Base-by-base conservation (phyloP, 2,888 invertebrate genomes). In the Maniola hyperantus region DNA sequence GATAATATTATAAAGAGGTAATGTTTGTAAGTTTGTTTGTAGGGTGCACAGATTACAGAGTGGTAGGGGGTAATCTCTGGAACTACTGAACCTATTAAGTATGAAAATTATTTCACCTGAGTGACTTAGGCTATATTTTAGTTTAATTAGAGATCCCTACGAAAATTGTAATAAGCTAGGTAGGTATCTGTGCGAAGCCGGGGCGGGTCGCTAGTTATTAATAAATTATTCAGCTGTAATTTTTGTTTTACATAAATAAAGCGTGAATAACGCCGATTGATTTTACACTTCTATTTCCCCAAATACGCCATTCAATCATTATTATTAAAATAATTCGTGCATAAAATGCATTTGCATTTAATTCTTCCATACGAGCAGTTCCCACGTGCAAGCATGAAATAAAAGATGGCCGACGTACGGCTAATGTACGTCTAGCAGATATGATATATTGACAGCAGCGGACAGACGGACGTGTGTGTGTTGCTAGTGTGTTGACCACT, bases 381-480 rank as follows among this genome's bases (percentile, higher is more conserved):
- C 82, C 79, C 84, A 83, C 82, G 81, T 82, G 81, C 79, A 70
- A 68, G 71, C 73, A 73, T 76, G 77, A 87, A 85, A 85, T 86
- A 83, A 85, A 88, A 89, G 84, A 88, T 88, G 87, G 85, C 85
- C 76, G 78, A 72, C 76, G 79, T 75, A 77, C 81, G 79, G 77
- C 83, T 81, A 83, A 87, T 88, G 87, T 87, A 88, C 84, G 83
- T 82, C 85, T 79, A 79, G 78, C 77, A 75, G 77, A 79, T 84
- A 88, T 89, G 88, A 89, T 89, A 89, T 88, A 89, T 89, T 82
- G 88, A 85, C 87, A 83, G 81, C 79, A 75, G 72, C 73, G 75
- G 83, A 85, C 83, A 75, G 81, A 84, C 83, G 82, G 80, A 74
- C 73, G 72, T 77, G 81, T 78, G 73, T 76, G 72, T 70, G 67